Base-by-base conservation (phyloP, 2,113 vertebrate genomes). In the Tenebrosternarchus preto region DNA sequence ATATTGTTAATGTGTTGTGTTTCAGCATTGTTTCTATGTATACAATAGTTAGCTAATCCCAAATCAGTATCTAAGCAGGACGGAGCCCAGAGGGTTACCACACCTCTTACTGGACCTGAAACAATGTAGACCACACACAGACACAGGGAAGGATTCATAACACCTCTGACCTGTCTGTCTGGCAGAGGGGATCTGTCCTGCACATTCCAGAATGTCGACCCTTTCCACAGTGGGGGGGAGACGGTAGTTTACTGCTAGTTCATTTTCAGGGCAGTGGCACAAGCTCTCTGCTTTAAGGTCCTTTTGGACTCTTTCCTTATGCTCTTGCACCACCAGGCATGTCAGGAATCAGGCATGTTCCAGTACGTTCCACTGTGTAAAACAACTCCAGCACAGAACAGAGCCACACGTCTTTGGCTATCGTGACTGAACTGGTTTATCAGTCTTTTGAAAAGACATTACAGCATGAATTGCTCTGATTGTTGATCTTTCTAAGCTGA, bases 81-180 rank as follows among this genome's bases (percentile, higher is more conserved):
- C 31, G n/a, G 53, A 24, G 11, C 64, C 29, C 16, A 20, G 33
- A 36, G 64, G 31, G 31, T 68, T 36, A 39, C 31, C 33, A 39
- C 16, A 5, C 55, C 46, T 73, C 43, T 74, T 56, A 66, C 29
- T 11, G 3, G 22, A 73, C 67, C 69, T 73, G 29, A 60, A 77
- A 57, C 78, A 68, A 59, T 77, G 68, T 24, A 72, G 78, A 73
- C 74, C 82, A 77, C 82, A 80, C 82, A 80, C 78, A 80, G 39
- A 63, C 60, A 70, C 11, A 19, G 24, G 73, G 60, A 74, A 46
- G 66, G 60, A 66, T 11, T 19, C 31, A 19, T 5, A 64, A 39
- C 59, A 55, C 61, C 74, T 70, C 63, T 78, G 79, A 67, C 83
- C 59, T 74, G 55, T 78, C 69, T 22, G 20, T 74, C 74, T 80